Evolutionary conservation across 35 echinoderm and acorn worm genomes (phyloP), one percentile per base, ranked within the genome.

Genomic region (Patiria miniata): DNA sequence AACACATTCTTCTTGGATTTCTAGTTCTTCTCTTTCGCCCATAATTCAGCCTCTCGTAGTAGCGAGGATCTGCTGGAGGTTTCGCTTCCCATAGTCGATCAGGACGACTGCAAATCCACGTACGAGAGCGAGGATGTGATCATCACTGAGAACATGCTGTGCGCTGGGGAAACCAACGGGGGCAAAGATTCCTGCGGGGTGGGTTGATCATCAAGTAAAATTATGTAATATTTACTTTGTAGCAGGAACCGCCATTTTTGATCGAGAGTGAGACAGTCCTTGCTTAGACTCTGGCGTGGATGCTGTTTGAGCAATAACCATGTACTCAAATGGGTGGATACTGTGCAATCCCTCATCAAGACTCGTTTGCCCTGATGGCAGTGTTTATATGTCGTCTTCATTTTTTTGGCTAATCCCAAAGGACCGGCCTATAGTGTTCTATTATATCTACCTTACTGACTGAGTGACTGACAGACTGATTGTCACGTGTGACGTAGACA

Each of bases 61-160:
- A 83, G 39, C 26, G 21, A 87, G 12, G 8, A 88, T 26, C 77
- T 95, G 17, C 93, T 87, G 19, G 90, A 97, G 78, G 94, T 92
- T 10, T 56, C 38, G 3, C 86, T 97, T 22, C 86, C 86, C 3
- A 83, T 97, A 8, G 78, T 97, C 10, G 81, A 88, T 17, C 76
- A 30, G 32, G 57, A 73, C 14, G 51, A 76, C 18, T 97, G 94
- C 36, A n/a, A 30, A 55, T 14, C 23, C 0, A 82, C 78, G 57
- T 95, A 95, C 69, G 78, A 78, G 38, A 78, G 65, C 0, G 84
- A 87, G 29, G 21, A 39, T 28, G n/a, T 7, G 16, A 32, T 1
- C 8, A 88, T 95, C 39, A 93, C 65, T 17, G 90, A 97, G 36
- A 91, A 92, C 73, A 96, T 96, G 94, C 58, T 96, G 5, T 96